phyloP scores from a whole-genome alignment of 2,113 vertebrate genomes.

The Numenius arquata region DNA sequence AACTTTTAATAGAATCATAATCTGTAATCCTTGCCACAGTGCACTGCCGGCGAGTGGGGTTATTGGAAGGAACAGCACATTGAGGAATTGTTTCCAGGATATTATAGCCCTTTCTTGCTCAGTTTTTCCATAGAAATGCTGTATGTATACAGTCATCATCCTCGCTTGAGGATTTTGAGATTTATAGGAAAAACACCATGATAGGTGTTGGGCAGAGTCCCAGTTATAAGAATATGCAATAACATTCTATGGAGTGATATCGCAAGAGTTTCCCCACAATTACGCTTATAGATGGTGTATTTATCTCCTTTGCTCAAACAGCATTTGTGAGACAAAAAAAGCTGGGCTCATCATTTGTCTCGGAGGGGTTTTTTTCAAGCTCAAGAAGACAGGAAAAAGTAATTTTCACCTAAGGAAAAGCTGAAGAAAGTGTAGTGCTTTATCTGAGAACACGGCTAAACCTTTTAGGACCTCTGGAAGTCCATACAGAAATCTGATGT shows the following conservation, averaged over 20 bases:
- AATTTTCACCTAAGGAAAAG: neutral
- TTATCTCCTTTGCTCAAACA: neutral
- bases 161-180: neutral
- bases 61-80: constrained; percentile 15
- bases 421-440: neutral
- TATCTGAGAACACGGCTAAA: neutral
- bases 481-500: neutral
- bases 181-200: constrained; percentile 23
- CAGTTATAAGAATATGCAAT: neutral
- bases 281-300: neutral
- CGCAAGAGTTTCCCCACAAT: neutral
- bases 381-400: neutral
- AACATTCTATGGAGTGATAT: neutral
- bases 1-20: constrained; percentile 14
- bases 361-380: neutral
- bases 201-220: neutral
- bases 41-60: neutral
- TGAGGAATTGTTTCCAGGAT: constrained; percentile 31
- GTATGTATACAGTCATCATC: neutral
- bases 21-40: neutral
- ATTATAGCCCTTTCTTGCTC: constrained; percentile 1
- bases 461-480: neutral
- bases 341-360: neutral
- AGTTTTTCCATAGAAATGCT: constrained; percentile 29
- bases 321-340: neutral